A percentile compares a stretch with the other conserved stretches of the same genome.
Conservation (phyloP, 2,797 vertebrate species). For the Leuciscus waleckii region DNA sequence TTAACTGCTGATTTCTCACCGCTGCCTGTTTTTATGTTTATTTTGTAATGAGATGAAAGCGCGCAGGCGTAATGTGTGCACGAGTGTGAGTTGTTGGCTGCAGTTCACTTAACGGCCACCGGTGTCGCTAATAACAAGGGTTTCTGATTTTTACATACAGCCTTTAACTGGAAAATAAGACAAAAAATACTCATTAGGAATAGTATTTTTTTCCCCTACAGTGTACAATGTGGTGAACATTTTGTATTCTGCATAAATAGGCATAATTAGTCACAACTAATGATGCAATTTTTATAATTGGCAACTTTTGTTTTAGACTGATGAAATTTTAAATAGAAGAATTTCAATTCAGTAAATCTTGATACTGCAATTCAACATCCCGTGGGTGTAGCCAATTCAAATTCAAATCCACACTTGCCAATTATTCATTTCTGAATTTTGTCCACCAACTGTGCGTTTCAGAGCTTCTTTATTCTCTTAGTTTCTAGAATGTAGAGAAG, state of each 20-base stretch:
- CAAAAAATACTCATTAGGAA: neutral
- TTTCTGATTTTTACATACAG: neutral
- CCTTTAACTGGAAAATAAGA: neutral
- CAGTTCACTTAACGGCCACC: neutral
- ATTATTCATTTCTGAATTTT: neutral
- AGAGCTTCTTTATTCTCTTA: neutral
- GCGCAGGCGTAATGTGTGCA: neutral
- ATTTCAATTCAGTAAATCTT: neutral
- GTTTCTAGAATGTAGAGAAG: neutral
- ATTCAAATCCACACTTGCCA: neutral
- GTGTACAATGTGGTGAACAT: neutral
- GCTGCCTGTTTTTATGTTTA: neutral
- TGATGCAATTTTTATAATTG: neutral
- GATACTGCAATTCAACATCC: neutral
- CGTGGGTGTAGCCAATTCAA: neutral
- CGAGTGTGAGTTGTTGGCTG: neutral
- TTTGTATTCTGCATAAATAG: neutral
- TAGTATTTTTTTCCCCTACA: rapidly evolving
- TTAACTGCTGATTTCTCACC: neutral
- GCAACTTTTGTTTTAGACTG: neutral
- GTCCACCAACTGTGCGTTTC: neutral
- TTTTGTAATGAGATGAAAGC: neutral
- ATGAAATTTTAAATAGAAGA: neutral
- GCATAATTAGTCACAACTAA: neutral
- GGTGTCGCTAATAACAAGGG: neutral